Evolutionary conservation across 2,113 vertebrate species (phyloP).

Genomic region (Gavialis gangeticus): DNA sequence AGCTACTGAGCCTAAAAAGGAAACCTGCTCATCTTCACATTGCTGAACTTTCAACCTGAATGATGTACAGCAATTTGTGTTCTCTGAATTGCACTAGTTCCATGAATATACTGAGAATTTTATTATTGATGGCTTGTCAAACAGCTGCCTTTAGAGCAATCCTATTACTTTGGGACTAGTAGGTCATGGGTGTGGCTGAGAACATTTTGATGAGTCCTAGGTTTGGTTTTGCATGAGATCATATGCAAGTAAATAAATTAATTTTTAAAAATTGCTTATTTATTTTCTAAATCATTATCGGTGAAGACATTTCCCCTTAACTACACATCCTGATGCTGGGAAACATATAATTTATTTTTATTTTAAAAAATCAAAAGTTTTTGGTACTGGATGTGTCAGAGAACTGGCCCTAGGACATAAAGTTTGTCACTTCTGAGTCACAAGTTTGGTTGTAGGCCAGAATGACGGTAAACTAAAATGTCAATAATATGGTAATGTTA

Average conservation of each 20-base stretch:
- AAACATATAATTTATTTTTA: background rate
- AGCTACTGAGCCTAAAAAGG: background rate
- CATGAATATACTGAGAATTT: slow-evolving; percentile 24
- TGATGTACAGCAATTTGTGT: slow-evolving; percentile 7
- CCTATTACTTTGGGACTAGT: slow-evolving; percentile 22
- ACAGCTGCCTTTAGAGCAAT: background rate
- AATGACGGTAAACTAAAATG: background rate
- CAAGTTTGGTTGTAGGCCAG: background rate
- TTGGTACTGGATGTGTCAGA: background rate
- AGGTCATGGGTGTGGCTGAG: background rate
- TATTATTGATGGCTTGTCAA: background rate
- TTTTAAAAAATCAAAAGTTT: slow-evolving; percentile 9
- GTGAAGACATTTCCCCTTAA: slow-evolving; percentile 30
- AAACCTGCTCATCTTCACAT: background rate
- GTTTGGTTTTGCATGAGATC: background rate
- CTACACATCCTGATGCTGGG: background rate
- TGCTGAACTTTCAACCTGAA: background rate
- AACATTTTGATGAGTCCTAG: background rate
- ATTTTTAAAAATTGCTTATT: background rate
- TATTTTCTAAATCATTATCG: background rate
- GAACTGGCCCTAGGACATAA: background rate
- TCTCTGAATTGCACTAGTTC: slow-evolving; percentile 18
- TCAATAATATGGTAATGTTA: background rate
- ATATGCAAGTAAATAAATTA: background rate
- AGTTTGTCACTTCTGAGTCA: background rate